Conservation (phyloP, 2,113 vertebrate genomes). For the Trematocara unimaculatum region DNA sequence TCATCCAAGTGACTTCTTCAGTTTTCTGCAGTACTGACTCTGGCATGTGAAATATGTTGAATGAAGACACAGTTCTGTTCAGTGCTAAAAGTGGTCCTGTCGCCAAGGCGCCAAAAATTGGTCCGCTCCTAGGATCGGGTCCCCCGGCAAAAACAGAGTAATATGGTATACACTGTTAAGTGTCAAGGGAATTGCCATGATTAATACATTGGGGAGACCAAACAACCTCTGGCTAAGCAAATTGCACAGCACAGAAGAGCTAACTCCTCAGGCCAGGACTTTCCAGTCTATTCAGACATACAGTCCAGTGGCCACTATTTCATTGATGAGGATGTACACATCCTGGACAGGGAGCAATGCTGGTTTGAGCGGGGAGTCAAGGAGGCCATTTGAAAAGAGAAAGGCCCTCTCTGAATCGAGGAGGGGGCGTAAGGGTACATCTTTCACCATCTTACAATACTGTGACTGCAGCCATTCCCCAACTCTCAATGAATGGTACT, state of each 20-base stretch:
- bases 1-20: neutral
- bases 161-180: neutral
- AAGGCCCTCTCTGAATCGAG: neutral
- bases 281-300: neutral
- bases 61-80: neutral
- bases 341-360: neutral
- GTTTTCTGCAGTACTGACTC: neutral
- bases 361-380: neutral
- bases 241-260: neutral
- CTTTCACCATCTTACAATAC: neutral
- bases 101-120: neutral
- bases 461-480: neutral
- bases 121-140: neutral
- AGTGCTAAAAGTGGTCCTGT: neutral
- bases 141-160: neutral
- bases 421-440: neutral
- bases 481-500: neutral
- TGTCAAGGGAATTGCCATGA: neutral
- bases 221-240: neutral
- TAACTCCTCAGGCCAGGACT: neutral
- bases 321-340: neutral
- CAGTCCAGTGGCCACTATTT: neutral
- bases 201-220: neutral
- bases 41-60: neutral
- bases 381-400: neutral